Evolutionary conservation across 2,113 vertebrate genomes (phyloP).

Genomic region (Dunckerocampus dactyliophorus): DNA sequence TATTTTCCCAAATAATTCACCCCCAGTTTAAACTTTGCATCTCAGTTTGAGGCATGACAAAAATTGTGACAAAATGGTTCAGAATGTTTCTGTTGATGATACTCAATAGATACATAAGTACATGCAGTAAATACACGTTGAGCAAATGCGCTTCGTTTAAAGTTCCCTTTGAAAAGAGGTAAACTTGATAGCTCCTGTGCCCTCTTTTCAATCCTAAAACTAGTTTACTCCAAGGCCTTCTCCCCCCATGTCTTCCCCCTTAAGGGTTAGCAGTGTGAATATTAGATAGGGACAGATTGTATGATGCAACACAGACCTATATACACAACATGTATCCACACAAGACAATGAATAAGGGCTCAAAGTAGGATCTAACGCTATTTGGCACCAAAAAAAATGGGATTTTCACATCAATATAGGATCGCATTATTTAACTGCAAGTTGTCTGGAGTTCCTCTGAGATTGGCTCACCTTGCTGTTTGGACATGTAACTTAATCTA

Average conservation of each 20-base stretch:
- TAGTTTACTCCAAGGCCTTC: neutral
- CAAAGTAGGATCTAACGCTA: neutral
- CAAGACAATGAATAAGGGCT: neutral
- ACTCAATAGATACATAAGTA: no score
- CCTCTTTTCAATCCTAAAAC: conserved; percentile 8
- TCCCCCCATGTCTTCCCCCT: conserved; percentile 20
- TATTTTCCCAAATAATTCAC: conserved; percentile 20
- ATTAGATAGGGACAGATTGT: conserved; percentile 66
- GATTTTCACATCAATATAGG: neutral
- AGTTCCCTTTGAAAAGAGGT: conserved; percentile 20
- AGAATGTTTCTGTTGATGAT: no score
- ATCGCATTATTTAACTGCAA: neutral
- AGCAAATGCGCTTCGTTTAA: conserved; percentile 13
- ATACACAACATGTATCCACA: conserved; percentile 25
- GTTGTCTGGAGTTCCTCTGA: neutral
- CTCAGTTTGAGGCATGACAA: no score
- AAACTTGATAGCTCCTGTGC: neutral
- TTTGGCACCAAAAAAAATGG: neutral
- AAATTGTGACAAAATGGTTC: no score
- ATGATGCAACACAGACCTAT: conserved; percentile 58
- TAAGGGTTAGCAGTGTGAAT: conserved; percentile 49
- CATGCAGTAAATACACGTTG: no score
- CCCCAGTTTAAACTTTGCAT: no score
- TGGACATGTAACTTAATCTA: neutral
- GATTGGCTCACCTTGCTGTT: neutral